phyloP scores from a whole-genome alignment of 2,888 invertebrate species.

The Zaprionus obscuricornis region DNA sequence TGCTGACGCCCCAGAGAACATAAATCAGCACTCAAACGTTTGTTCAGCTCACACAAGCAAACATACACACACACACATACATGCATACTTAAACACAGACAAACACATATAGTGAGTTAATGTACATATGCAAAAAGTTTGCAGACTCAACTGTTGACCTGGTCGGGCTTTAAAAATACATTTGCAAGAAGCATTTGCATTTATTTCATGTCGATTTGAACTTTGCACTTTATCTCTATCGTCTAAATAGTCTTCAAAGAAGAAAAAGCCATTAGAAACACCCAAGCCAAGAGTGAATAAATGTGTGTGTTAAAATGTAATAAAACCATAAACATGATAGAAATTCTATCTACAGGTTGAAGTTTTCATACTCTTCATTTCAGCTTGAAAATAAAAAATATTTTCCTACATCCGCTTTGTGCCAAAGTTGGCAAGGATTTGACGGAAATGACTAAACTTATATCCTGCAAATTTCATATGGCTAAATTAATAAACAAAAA shows the following conservation, averaged over 20 bases:
- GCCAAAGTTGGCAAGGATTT: no score
- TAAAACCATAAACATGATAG: conserved; percentile 55
- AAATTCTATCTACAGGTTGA: conserved; percentile 38
- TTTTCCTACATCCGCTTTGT: no score
- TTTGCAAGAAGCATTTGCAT: not conserved
- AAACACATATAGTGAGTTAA: not conserved
- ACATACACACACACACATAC: not conserved
- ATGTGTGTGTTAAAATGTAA: conserved; percentile 38
- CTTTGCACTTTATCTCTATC: conserved; percentile 49
- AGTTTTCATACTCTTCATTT: no score
- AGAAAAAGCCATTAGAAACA: conserved; percentile 33
- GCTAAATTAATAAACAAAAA: no score
- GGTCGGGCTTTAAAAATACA: conserved; percentile 29
- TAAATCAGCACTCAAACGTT: conserved; percentile 57
- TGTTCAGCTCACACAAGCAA: conserved; percentile 20
- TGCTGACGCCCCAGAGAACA: conserved; percentile 35
- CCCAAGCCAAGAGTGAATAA: conserved; percentile 16
- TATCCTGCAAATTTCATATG: no score
- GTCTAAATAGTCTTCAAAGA: conserved; percentile 38
- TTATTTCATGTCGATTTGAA: conserved; percentile 31
- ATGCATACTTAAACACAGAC: not conserved
- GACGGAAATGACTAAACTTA: no score
- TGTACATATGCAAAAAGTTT: conserved; percentile 17
- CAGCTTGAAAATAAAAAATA: no score
- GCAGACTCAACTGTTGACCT: conserved; percentile 17